A percentile compares a stretch with the other conserved stretches of the same genome.
These are phyloP conservation scores for Drosophila prolongata DNA, from an alignment of 2,888 invertebrate genomes.

Conservation along the genomic window DNA sequence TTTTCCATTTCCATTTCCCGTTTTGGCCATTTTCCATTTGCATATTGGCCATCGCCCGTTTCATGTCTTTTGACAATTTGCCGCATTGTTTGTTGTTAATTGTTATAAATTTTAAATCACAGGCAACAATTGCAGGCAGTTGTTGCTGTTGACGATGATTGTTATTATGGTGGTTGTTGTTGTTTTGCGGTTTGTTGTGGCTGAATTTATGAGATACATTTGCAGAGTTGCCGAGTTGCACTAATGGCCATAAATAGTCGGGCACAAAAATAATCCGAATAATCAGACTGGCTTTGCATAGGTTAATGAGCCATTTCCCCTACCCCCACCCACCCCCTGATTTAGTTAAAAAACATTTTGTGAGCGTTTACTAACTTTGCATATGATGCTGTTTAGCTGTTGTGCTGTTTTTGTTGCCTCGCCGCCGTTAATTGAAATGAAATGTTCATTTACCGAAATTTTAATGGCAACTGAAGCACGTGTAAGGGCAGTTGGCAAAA, in stretches of 20 bases:
- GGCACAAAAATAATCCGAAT: conserved; percentile 33
- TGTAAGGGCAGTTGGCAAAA: not conserved
- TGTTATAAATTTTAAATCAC: conserved; percentile 75
- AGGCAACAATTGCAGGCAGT: conserved; percentile 50
- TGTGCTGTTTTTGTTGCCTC: not conserved
- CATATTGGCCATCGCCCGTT: conserved; percentile 65
- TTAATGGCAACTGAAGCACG: conserved; percentile 26
- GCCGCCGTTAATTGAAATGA: conserved; percentile 34
- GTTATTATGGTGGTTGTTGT: conserved; percentile 25
- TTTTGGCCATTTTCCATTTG: conserved; percentile 51
- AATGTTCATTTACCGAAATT: conserved; percentile 33
- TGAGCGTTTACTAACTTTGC: not conserved
- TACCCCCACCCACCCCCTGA: not conserved
- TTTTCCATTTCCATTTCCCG: conserved; percentile 5
- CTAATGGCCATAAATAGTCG: conserved; percentile 37
- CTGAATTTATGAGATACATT: conserved; percentile 45
- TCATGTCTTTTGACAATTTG: conserved; percentile 75
- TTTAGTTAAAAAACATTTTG: conserved; percentile 17
- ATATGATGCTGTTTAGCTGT: not conserved
- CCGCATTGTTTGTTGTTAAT: conserved; percentile 73
- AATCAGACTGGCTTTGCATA: conserved; percentile 8
- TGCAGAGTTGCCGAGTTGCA: conserved; percentile 15
- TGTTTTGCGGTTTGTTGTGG: conserved; percentile 29
- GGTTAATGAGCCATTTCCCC: conserved; percentile 7
- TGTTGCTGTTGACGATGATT: conserved; percentile 20